Evolutionary conservation across 2,888 invertebrate species (phyloP).

Genomic region (Lucinisca nassula): DNA sequence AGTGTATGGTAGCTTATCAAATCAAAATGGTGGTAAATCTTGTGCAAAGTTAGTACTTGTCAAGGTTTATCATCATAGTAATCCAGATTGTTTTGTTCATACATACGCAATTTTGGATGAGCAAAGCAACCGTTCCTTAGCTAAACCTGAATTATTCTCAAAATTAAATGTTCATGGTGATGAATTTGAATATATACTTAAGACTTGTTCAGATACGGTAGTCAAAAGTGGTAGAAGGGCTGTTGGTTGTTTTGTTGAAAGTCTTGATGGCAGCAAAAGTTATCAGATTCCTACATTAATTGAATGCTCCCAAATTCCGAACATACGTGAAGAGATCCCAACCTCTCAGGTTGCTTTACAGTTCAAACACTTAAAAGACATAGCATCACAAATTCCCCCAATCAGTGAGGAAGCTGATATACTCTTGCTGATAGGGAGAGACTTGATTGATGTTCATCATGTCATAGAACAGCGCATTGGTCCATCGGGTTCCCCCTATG

Average conservation of each 20-base stretch:
- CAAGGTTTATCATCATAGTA: not conserved
- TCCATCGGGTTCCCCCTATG: constrained; percentile 39
- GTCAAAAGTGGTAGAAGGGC: constrained; percentile 27
- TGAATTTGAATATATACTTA: constrained; percentile 22
- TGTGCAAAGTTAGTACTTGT: constrained; percentile 48
- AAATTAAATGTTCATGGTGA: not conserved
- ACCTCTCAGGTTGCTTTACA: constrained; percentile 45
- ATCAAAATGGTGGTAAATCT: constrained; percentile 2
- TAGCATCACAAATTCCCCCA: constrained; percentile 42
- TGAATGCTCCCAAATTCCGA: constrained; percentile 64
- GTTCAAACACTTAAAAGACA: constrained; percentile 44
- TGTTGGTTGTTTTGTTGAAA: constrained; percentile 33
- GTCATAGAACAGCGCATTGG: constrained; percentile 46
- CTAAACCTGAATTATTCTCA: constrained; percentile 34
- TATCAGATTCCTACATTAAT: constrained; percentile 54
- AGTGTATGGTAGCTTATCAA: not conserved
- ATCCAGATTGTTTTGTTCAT: not conserved
- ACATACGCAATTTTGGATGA: constrained; percentile 49
- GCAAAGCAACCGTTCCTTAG: constrained; percentile 42
- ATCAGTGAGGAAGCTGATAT: constrained; percentile 42
- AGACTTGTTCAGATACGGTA: constrained; percentile 13
- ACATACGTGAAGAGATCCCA: constrained; percentile 56
- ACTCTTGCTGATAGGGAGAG: constrained; percentile 53
- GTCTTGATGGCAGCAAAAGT: constrained; percentile 36
- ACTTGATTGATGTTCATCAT: constrained; percentile 50